Conservation (phyloP, 1,140 invertebrate genomes). For the Idris sp. region DNA sequence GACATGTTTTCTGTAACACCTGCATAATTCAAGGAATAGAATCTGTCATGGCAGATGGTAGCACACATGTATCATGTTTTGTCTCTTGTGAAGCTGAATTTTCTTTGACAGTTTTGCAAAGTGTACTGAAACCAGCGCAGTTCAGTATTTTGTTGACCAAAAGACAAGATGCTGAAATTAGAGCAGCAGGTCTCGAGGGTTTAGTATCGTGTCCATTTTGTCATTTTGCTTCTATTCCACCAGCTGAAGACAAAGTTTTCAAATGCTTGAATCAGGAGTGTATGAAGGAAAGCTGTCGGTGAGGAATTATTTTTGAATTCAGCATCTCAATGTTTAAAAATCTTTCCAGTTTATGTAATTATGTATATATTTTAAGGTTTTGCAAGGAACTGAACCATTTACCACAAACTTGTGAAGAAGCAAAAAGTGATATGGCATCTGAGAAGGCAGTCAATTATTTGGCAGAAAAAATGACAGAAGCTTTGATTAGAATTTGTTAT, state of each 20-base stretch:
- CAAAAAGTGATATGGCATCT: too few relatives aligned
- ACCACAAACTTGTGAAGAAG: slow-evolving; percentile 82
- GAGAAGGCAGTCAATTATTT: too few relatives aligned
- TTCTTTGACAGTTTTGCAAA: slow-evolving; percentile 76
- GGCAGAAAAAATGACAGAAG: slow-evolving; percentile 83
- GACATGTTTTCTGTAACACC: slow-evolving; percentile 81
- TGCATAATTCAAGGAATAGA: slow-evolving; percentile 79
- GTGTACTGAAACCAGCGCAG: slow-evolving; percentile 77
- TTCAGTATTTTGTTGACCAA: slow-evolving; percentile 78
- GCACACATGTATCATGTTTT: slow-evolving; percentile 79
- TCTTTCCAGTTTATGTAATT: too few relatives aligned
- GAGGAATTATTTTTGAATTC: too few relatives aligned
- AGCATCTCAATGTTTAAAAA: too few relatives aligned
- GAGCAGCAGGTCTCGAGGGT: slow-evolving; percentile 80
- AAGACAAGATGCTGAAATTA: slow-evolving; percentile 81
- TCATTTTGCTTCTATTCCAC: slow-evolving; percentile 80
- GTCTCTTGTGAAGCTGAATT: slow-evolving; percentile 76
- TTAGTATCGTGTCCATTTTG: slow-evolving; percentile 83
- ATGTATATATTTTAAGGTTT: slow-evolving; percentile 75
- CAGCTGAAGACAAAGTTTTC: slow-evolving; percentile 81
- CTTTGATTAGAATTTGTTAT: slow-evolving; percentile 82
- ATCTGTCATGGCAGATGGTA: slow-evolving; percentile 78
- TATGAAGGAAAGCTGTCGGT: slow-evolving; percentile 82
- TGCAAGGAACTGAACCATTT: slow-evolving; percentile 83
- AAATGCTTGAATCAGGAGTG: slow-evolving; percentile 83